Evolutionary conservation across 2,888 invertebrate species (phyloP).

Genomic region (Iphiclides podalirius): DNA sequence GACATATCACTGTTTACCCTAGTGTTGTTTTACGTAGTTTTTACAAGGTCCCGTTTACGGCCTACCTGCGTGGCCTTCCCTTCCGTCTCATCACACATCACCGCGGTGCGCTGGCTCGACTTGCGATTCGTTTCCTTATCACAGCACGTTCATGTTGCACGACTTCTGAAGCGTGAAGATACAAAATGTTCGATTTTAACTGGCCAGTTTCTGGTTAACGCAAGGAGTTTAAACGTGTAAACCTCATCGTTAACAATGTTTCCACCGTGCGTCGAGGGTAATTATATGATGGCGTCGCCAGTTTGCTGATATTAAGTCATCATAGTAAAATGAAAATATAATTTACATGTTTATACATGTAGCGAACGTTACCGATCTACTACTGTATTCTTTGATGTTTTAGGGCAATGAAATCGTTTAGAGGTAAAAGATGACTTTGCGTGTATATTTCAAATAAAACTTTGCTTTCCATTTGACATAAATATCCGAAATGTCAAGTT

Average conservation of each 20-base stretch:
- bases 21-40: conserved; percentile 28
- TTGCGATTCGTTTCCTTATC: not conserved
- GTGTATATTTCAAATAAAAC: not conserved
- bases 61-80: not conserved
- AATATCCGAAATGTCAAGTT: conserved; percentile 7
- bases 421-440: not conserved
- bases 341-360: too few species aligned
- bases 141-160: too few species aligned
- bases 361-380: too few species aligned
- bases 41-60: conserved; percentile 25
- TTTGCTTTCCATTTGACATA: not conserved
- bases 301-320: too few species aligned
- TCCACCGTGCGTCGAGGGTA: too few species aligned
- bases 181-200: not conserved
- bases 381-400: too few species aligned
- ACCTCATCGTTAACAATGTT: too few species aligned
- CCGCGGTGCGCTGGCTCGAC: too few species aligned
- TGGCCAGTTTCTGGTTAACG: too few species aligned
- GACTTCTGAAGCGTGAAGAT: not conserved
- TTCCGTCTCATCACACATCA: conserved; percentile 6
- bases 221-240: too few species aligned
- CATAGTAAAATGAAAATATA: too few species aligned
- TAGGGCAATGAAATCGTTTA: not conserved
- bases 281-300: too few species aligned
- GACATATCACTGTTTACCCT: conserved; percentile 60